Base-by-base conservation (phyloP, 2,113 vertebrate genomes). In the Carassius gibelio region DNA sequence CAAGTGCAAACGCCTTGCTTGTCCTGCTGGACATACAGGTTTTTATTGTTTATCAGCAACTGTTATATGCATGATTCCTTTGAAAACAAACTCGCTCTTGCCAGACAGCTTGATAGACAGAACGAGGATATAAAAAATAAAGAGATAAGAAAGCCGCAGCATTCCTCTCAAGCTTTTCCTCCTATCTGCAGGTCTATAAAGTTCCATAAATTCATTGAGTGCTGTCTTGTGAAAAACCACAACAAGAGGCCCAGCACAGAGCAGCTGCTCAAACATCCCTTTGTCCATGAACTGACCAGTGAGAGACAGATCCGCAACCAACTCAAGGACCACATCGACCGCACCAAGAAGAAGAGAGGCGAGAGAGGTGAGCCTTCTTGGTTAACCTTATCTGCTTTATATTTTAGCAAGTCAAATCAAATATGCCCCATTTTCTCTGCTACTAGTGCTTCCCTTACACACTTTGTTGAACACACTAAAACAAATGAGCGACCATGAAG, bases 321-420 rank as follows among this genome's bases (percentile, higher is more conserved):
- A 92, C 97, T 99, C 88, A 99, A 99, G 92, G 98, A 99, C 92
- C 98, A 99, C 90, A 99, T 99, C 4, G 98, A 99, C 79, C 96
- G 97, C 89, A 99, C 97, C 52, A 98, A 97, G 92, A 99, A 99
- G 94, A 99, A 97, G 91, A 90, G 97, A 87, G 97, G 97, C 8
- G 97, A 99, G 91, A 97, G 96, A 92, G 98, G 98, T 99, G 81
- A 92, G 92, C 76, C 76, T 79, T 59, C 61, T 79, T 19, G 42
- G 42, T 8, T 8, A 48, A 48, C 45, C 45, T 48, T 2, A 48
- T 48, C 9, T 0, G 45, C 10, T 48, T 48, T 48, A 48, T 48
- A 11, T 11, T 11, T 48, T 11, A 79, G 11, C 34, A 77, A n/a
- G 52, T 55, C 52, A 17, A 55, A 5, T 36, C 8, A 69, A 8